Evolutionary conservation across 2,113 vertebrate genomes (phyloP).

Genomic region (Gymnobelideus leadbeateri): DNA sequence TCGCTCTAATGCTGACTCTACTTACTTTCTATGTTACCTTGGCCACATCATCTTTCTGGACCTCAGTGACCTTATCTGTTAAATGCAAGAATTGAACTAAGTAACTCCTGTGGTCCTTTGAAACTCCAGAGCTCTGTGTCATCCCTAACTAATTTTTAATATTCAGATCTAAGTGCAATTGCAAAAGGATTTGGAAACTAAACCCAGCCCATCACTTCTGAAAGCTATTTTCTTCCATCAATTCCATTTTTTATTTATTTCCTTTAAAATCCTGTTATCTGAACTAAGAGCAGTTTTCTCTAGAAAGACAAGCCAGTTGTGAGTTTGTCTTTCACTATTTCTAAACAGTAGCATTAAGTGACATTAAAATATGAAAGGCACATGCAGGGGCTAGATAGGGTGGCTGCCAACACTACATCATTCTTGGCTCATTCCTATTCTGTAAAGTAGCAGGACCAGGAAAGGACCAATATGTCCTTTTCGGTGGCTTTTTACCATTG

Average conservation of each 20-base stretch:
- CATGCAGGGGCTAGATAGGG: conserved; percentile 65
- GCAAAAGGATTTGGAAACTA: conserved; percentile 56
- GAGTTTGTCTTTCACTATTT: conserved; percentile 4
- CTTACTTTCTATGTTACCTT: no score
- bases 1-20: no score
- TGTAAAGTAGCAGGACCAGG: conserved; percentile 59
- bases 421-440: conserved; percentile 63
- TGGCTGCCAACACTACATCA: conserved; percentile 60
- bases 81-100: no score
- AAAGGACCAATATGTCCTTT: conserved; percentile 66
- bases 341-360: conserved; percentile 54
- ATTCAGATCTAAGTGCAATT: conserved; percentile 50
- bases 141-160: conserved; percentile 45
- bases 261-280: conserved; percentile 49
- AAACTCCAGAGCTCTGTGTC: neutral
- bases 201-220: conserved; percentile 39
- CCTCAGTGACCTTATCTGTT: no score
- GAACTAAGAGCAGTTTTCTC: conserved; percentile 38
- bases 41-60: no score
- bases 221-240: conserved; percentile 51
- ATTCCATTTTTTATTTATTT: conserved; percentile 52
- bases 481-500: conserved; percentile 53
- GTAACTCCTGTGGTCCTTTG: no score
- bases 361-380: conserved; percentile 64
- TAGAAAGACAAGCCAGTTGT: conserved; percentile 33